phyloP scores from a whole-genome alignment of 2,113 vertebrate species.

The Callipepla squamata region DNA sequence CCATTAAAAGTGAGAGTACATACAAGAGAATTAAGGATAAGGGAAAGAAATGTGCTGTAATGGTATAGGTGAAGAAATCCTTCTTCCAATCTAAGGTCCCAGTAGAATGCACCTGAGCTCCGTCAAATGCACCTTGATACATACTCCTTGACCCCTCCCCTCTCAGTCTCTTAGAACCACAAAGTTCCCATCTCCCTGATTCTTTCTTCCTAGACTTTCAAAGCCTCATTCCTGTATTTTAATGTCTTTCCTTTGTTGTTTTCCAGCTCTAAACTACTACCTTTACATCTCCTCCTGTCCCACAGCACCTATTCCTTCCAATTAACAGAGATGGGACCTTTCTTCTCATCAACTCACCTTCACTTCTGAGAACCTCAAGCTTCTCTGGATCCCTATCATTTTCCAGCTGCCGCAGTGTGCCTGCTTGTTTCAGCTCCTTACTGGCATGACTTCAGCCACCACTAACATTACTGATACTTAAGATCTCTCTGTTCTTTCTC shows the following conservation, averaged over 20 bases:
- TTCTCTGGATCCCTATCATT: background rate
- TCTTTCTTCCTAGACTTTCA: background rate
- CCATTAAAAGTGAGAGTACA: fast-evolving
- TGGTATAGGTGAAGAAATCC: background rate
- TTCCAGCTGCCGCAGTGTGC: background rate
- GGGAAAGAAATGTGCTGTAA: background rate
- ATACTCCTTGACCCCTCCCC: background rate
- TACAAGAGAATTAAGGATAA: background rate
- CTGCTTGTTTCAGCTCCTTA: background rate
- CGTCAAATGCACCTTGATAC: background rate
- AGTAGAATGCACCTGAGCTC: background rate
- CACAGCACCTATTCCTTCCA: background rate
- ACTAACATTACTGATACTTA: fast-evolving
- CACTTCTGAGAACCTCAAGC: background rate
- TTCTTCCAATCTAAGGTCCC: background rate
- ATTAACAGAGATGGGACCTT: background rate
- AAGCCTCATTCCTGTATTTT: background rate
- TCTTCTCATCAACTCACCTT: background rate
- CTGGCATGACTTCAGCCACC: fast-evolving
- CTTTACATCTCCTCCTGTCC: background rate
- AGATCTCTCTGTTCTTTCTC: background rate
- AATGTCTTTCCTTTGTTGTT: background rate
- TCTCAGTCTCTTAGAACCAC: background rate
- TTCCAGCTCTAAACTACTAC: background rate
- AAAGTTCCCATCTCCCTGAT: background rate